Percentiles rank a stretch among this genome's conserved stretches.
These are phyloP conservation scores for Eugnorisma glareosa DNA, from an alignment of 2,888 invertebrate genomes.

Conservation along the genomic window DNA sequence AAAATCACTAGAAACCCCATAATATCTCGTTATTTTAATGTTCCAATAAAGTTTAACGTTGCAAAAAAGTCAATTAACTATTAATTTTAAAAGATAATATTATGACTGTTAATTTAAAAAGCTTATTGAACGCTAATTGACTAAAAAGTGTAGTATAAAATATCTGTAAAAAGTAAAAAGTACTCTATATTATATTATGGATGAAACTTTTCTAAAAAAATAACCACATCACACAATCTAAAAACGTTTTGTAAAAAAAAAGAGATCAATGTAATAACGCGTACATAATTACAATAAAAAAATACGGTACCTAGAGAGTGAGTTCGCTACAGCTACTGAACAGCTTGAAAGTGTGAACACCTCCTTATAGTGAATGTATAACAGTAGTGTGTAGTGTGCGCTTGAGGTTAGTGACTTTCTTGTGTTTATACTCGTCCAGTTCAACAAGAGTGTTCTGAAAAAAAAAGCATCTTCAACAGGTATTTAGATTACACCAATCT, in stretches of 20 bases:
- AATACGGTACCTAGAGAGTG: background rate
- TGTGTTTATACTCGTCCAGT: conserved; percentile 22
- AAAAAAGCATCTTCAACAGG: conserved; percentile 39
- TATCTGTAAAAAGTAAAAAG: background rate
- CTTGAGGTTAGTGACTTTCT: conserved; percentile 46
- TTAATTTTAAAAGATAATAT: no score
- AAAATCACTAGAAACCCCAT: background rate
- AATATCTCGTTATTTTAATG: background rate
- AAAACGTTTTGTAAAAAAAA: background rate
- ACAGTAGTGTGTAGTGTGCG: conserved; percentile 2
- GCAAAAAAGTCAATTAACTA: background rate
- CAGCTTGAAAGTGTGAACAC: conserved; percentile 6
- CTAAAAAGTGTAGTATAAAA: background rate
- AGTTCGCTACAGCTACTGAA: background rate
- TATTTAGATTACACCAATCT: conserved; percentile 48
- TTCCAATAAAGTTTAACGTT: background rate
- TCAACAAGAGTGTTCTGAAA: conserved; percentile 14
- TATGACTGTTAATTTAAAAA: no score
- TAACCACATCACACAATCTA: background rate
- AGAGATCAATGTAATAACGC: background rate
- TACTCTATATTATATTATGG: background rate
- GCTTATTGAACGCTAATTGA: background rate
- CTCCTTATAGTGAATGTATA: background rate
- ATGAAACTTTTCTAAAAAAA: background rate
- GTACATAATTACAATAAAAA: background rate